These are phyloP conservation scores for Drosophila nigromelanica DNA, from an alignment of 1,140 invertebrate species.

Conservation along the genomic window DNA sequence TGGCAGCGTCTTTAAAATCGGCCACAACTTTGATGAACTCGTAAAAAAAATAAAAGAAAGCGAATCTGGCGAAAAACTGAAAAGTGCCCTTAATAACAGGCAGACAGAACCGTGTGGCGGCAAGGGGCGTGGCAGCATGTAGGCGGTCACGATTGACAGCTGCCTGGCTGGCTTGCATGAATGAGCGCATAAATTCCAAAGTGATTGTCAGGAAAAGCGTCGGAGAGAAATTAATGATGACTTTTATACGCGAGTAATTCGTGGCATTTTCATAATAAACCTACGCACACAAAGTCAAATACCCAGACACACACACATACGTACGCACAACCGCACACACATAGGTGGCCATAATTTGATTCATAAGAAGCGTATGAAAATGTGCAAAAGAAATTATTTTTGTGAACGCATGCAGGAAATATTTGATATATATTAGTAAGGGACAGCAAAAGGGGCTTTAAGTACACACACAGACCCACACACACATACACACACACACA, in stretches of 20 bases:
- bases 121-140: slow-evolving; percentile 8
- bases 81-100: slow-evolving; percentile 15
- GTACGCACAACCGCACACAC: slow-evolving; percentile 24
- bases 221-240: slow-evolving; percentile 80
- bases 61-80: slow-evolving; percentile 16
- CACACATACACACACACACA: slow-evolving; percentile 21
- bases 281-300: slow-evolving; percentile 11
- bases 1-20: slow-evolving; percentile 66
- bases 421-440: slow-evolving; percentile 19
- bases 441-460: not conserved
- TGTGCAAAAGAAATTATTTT: slow-evolving; percentile 59
- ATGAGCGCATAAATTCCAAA: slow-evolving; percentile 79
- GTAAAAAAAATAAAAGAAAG: slow-evolving; percentile 44
- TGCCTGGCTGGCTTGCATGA: slow-evolving; percentile 45
- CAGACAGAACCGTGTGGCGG: not conserved
- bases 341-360: slow-evolving; percentile 75
- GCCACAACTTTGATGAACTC: slow-evolving; percentile 79
- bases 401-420: slow-evolving; percentile 60
- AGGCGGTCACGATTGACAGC: slow-evolving; percentile 13
- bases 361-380: slow-evolving; percentile 64
- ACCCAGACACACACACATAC: slow-evolving; percentile 2
- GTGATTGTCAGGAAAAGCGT: slow-evolving; percentile 73
- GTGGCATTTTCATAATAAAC: slow-evolving; percentile 80
- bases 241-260: slow-evolving; percentile 80
- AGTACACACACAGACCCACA: not conserved